Conservation (phyloP, 2,888 invertebrate genomes). For the Apodemia mormo region DNA sequence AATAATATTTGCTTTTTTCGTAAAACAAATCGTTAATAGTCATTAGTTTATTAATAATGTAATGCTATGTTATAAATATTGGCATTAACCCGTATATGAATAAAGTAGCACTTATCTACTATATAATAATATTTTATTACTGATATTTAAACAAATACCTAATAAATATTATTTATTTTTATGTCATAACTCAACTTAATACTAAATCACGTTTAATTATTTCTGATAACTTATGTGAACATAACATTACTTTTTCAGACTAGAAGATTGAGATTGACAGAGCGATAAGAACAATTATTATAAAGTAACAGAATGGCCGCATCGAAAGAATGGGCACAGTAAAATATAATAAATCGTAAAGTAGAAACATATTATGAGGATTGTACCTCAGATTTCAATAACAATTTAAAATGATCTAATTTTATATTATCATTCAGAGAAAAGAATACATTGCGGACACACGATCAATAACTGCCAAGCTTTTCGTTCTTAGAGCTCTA, state of each 20-base stretch:
- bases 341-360: no score
- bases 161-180: slow-evolving; percentile 6
- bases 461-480: no score
- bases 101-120: neutral
- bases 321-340: no score
- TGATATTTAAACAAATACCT: neutral
- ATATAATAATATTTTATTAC: neutral
- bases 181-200: slow-evolving; percentile 1
- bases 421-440: no score
- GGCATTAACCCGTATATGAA: slow-evolving; percentile 3
- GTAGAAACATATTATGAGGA: no score
- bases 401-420: no score
- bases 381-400: no score
- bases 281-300: slow-evolving; percentile 6
- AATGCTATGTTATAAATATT: neutral
- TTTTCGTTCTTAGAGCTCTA: neutral
- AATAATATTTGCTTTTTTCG: neutral
- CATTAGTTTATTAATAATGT: neutral
- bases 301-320: no score
- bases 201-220: slow-evolving; percentile 9
- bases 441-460: no score
- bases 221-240: neutral
- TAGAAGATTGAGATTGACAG: slow-evolving; percentile 6
- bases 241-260: slow-evolving; percentile 1
- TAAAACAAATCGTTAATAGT: neutral